Percentiles rank a stretch among this genome's conserved stretches.
Evolutionary conservation across 1,140 invertebrate genomes (phyloP).

Genomic region (Pectinophora gossypiella): DNA sequence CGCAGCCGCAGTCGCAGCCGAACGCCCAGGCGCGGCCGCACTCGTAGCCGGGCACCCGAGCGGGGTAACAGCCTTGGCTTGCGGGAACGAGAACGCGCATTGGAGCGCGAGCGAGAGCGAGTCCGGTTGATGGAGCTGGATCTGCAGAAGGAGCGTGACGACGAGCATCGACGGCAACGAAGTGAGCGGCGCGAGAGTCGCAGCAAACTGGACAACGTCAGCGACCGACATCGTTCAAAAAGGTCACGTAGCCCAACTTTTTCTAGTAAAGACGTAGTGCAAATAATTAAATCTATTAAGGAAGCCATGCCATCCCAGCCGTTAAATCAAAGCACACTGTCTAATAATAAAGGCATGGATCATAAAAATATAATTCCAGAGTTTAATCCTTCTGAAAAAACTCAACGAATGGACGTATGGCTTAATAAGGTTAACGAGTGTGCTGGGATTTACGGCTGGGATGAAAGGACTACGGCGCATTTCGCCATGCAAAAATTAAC

Average conservation of each 20-base stretch:
- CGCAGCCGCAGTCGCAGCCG: background rate
- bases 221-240: background rate
- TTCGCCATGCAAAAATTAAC: constrained; percentile 12
- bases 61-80: background rate
- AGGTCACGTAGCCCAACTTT: constrained; percentile 13
- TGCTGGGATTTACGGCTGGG: constrained; percentile 13
- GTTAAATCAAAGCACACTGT: background rate
- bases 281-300: constrained; percentile 6
- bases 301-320: background rate
- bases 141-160: background rate
- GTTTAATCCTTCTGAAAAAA: constrained; percentile 11
- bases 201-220: background rate
- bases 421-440: constrained; percentile 14
- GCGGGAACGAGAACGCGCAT: background rate
- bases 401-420: constrained; percentile 9
- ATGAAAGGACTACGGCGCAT: constrained; percentile 8
- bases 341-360: background rate
- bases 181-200: background rate
- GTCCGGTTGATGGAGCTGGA: background rate
- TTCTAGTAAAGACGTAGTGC: constrained; percentile 5
- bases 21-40: background rate
- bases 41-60: no score
- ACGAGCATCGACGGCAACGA: background rate
- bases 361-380: constrained; percentile 14
- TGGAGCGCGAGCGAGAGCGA: background rate